Conservation (phyloP, 2,888 invertebrate species). For the Allacma fusca region DNA sequence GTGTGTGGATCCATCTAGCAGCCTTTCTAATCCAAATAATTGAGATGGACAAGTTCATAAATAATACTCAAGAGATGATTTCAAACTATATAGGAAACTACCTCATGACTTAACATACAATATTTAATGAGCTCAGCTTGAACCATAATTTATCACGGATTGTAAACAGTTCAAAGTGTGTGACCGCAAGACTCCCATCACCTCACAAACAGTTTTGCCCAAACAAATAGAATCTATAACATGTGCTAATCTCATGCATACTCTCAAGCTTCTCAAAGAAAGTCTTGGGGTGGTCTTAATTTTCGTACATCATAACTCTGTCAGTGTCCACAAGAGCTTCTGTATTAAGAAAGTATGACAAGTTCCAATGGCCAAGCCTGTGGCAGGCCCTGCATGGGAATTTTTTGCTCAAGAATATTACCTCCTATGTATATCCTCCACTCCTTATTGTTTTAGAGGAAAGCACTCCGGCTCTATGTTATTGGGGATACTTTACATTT, state of each 20-base stretch:
- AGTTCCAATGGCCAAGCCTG: not conserved
- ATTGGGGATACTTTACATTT: too few species aligned
- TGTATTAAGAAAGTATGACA: not conserved
- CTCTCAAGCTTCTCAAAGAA: not conserved
- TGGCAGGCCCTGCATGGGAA: too few species aligned
- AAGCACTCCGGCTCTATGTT: too few species aligned
- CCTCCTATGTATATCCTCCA: too few species aligned
- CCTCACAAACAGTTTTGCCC: not conserved
- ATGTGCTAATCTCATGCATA: not conserved
- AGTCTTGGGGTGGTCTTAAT: conserved; percentile 25
- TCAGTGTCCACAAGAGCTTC: too few species aligned
- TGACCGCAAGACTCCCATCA: not conserved
- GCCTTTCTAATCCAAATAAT: conserved; percentile 36
- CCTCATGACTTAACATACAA: conserved; percentile 20
- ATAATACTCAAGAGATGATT: conserved; percentile 19
- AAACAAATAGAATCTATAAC: conserved; percentile 9
- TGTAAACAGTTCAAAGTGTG: conserved; percentile 26
- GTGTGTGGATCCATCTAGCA: not conserved
- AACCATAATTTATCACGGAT: conserved; percentile 16
- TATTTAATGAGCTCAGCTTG: conserved; percentile 39
- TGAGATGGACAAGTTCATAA: conserved; percentile 34
- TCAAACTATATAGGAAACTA: conserved; percentile 10
- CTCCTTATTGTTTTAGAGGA: too few species aligned
- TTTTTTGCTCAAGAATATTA: too few species aligned
- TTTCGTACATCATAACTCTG: not conserved